Percentiles rank a stretch among this genome's conserved stretches.
phyloP scores from a whole-genome alignment of 2,888 invertebrate genomes.

The Glaucopsyche alexis region DNA sequence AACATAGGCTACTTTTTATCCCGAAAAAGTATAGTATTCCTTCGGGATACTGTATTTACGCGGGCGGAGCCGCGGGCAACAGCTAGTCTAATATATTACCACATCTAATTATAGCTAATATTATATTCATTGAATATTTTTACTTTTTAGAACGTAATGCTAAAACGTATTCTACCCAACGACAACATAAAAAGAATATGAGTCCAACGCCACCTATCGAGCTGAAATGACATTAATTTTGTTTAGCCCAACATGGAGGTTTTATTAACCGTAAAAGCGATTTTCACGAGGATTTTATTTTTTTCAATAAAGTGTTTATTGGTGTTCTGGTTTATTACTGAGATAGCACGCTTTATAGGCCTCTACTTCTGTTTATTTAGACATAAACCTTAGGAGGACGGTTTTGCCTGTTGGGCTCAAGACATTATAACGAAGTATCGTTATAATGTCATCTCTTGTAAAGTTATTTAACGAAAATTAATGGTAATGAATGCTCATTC shows the following conservation, averaged over 20 bases:
- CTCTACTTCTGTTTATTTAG: constrained; percentile 34
- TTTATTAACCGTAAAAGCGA: constrained; percentile 49
- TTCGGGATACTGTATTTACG: no score
- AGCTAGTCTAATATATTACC: neutral
- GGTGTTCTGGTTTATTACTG: constrained; percentile 54
- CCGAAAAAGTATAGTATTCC: no score
- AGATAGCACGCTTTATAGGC: constrained; percentile 50
- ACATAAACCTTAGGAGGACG: constrained; percentile 12
- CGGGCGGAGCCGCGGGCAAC: no score
- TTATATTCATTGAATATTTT: neutral
- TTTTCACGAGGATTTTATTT: constrained; percentile 56
- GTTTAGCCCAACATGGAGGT: constrained; percentile 39
- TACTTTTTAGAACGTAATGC: neutral
- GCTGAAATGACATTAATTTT: constrained; percentile 37
- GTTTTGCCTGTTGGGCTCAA: neutral
- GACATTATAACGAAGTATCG: no score
- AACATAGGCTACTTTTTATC: no score
- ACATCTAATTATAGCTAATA: neutral
- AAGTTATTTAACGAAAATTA: neutral
- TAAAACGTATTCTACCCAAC: neutral
- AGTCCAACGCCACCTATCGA: constrained; percentile 40
- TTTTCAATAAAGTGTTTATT: constrained; percentile 68
- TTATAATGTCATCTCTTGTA: neutral
- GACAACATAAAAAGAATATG: constrained; percentile 11
- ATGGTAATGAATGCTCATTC: no score